Evolutionary conservation across 2,113 vertebrate species (phyloP).

Genomic region (Siniperca knerii): DNA sequence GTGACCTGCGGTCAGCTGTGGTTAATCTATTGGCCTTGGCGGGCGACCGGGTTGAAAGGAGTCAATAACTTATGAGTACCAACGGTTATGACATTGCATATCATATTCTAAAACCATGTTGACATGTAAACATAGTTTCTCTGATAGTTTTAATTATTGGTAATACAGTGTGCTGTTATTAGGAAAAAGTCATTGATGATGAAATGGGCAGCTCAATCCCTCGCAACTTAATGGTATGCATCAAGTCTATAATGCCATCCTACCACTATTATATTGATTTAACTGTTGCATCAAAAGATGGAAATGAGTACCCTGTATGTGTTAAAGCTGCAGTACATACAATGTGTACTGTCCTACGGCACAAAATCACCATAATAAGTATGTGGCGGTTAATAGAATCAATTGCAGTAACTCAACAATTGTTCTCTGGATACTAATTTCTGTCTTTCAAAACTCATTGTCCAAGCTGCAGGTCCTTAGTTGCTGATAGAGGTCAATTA

Average conservation of each 20-base stretch:
- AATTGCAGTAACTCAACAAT: constrained; percentile 27
- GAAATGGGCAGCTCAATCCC: constrained; percentile 11
- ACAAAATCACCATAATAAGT: constrained; percentile 34
- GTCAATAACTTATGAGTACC: constrained; percentile 46
- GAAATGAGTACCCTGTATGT: constrained; percentile 25
- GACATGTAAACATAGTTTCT: constrained; percentile 4
- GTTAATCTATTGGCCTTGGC: constrained; percentile 47
- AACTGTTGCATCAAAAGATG: constrained; percentile 3
- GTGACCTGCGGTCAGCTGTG: constrained; percentile 49
- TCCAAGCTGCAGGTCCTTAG: neutral
- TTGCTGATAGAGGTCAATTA: neutral
- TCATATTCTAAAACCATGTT: constrained; percentile 7
- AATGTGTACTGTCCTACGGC: neutral
- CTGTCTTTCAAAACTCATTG: neutral
- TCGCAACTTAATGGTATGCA: neutral
- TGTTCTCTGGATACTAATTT: neutral
- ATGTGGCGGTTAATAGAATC: constrained; percentile 29
- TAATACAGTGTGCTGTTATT: constrained; percentile 14
- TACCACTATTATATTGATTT: constrained; percentile 43
- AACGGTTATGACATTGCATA: constrained; percentile 28
- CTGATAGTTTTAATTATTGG: constrained; percentile 26
- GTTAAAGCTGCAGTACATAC: constrained; percentile 42
- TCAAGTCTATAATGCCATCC: neutral
- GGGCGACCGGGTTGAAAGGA: constrained; percentile 39
- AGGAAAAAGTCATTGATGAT: constrained; percentile 20